Percentiles rank a stretch among this genome's conserved stretches.
phyloP scores from a whole-genome alignment of 2,797 vertebrate species.

The Falco concolor region DNA sequence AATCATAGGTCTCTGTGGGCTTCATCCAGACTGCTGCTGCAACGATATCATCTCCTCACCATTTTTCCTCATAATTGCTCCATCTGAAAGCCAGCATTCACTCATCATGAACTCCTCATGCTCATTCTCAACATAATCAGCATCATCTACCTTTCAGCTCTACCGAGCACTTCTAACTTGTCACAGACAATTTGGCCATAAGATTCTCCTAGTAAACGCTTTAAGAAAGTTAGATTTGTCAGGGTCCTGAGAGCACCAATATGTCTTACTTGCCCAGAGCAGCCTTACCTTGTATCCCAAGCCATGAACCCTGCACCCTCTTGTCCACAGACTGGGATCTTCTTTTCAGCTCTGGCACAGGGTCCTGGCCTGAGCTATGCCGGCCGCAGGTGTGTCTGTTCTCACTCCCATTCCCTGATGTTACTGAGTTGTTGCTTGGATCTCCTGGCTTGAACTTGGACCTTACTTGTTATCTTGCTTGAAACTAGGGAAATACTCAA shows the following conservation, averaged over 20 bases:
- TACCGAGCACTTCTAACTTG: neutral
- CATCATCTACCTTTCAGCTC: neutral
- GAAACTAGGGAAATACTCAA: neutral
- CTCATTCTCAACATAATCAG: neutral
- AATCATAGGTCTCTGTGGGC: neutral
- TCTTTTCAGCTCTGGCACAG: neutral
- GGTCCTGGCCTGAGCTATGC: neutral
- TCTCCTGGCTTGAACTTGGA: neutral
- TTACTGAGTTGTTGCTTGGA: neutral
- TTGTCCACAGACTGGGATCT: neutral
- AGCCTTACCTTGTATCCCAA: neutral
- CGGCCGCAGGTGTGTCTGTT: neutral
- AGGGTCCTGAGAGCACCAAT: neutral
- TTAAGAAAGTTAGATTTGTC: neutral
- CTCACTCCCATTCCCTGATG: neutral
- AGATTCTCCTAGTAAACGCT: neutral
- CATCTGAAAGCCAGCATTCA: neutral
- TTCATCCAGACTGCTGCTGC: neutral
- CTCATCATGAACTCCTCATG: accelerated
- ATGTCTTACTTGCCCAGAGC: neutral
- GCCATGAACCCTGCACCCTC: neutral
- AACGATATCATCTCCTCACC: neutral
- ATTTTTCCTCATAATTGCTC: neutral
- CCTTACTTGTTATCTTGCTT: neutral
- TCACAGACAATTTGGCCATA: neutral